Conservation (phyloP, 2,113 vertebrate species). For the Hepsetus odoe region DNA sequence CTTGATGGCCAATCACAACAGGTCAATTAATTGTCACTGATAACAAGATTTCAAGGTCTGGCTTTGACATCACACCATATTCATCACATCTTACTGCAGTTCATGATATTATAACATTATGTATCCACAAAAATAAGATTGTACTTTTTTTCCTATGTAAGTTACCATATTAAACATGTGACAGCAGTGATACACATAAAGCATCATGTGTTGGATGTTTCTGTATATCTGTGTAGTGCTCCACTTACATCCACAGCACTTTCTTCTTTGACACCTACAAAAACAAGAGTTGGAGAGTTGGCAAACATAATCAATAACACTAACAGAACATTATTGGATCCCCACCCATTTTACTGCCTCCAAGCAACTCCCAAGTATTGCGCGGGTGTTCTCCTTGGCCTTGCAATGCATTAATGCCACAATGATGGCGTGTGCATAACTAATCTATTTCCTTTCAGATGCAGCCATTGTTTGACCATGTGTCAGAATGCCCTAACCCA, state of each 20-base stretch:
- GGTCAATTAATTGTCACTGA: too few species aligned
- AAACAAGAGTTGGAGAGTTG: constrained; percentile 55
- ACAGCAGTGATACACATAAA: background rate
- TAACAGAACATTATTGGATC: constrained; percentile 8
- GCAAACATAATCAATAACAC: background rate
- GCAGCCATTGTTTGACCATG: constrained; percentile 24
- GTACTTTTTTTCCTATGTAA: too few species aligned
- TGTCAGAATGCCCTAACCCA: constrained; percentile 9
- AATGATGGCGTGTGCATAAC: constrained; percentile 12
- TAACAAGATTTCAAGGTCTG: too few species aligned
- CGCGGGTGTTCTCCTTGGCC: background rate
- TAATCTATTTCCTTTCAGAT: constrained; percentile 42
- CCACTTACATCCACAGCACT: constrained; percentile 64
- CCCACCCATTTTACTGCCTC: constrained; percentile 25
- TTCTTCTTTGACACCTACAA: constrained; percentile 64
- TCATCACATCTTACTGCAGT: too few species aligned
- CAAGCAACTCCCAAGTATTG: constrained; percentile 32
- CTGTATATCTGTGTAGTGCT: constrained; percentile 19
- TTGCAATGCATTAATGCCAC: constrained; percentile 35
- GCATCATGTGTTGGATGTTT: background rate
- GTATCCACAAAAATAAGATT: too few species aligned
- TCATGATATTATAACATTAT: too few species aligned
- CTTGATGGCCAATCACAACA: too few species aligned
- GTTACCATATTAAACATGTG: too few species aligned
- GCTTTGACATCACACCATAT: too few species aligned